Evolutionary conservation across 1,140 invertebrate species (phyloP).

Genomic region (Notospermus geniculatus): DNA sequence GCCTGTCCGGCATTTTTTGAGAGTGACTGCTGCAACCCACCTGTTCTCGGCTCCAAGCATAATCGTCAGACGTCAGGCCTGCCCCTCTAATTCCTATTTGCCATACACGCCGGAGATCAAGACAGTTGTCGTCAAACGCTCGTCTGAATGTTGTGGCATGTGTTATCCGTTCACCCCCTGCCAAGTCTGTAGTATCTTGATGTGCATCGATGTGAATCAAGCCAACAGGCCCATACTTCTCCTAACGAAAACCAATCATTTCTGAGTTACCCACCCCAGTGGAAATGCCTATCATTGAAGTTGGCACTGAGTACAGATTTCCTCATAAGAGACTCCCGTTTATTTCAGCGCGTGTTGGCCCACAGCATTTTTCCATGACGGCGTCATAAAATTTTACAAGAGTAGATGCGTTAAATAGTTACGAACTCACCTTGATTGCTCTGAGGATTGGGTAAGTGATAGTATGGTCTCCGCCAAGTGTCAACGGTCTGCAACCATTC

Average conservation of each 20-base stretch:
- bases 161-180: slow-evolving; percentile 45
- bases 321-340: slow-evolving; percentile 5
- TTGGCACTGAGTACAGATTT: not conserved
- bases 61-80: slow-evolving; percentile 35
- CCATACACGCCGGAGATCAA: slow-evolving; percentile 50
- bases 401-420: no score
- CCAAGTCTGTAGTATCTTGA: slow-evolving; percentile 43
- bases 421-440: slow-evolving; percentile 42
- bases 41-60: slow-evolving; percentile 42
- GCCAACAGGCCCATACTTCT: slow-evolving; percentile 51
- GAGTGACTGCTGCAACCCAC: no score
- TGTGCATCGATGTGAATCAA: slow-evolving; percentile 54
- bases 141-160: slow-evolving; percentile 55
- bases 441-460: slow-evolving; percentile 49
- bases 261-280: no score
- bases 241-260: no score
- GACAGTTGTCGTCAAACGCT: slow-evolving; percentile 51
- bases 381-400: no score
- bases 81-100: slow-evolving; percentile 55
- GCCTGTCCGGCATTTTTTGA: no score
- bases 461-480: slow-evolving; percentile 49
- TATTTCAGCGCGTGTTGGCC: no score
- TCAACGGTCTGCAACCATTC: slow-evolving; percentile 40
- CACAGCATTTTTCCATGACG: no score
- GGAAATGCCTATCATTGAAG: not conserved